Evolutionary conservation across 2,888 invertebrate genomes (phyloP).

Genomic region (Tachystola acroxantha): DNA sequence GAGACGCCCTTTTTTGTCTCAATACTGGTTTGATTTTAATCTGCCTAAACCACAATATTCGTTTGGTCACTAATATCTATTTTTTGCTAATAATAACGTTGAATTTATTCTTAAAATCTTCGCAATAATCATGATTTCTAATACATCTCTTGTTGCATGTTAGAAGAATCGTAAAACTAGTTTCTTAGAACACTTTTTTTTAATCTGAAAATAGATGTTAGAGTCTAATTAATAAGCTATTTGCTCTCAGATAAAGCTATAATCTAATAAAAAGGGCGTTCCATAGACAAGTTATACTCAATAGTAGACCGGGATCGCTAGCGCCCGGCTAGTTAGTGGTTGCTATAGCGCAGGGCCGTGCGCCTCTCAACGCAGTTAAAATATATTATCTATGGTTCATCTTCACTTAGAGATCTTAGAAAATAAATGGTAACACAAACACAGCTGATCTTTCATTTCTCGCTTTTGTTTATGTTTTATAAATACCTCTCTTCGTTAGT

Average conservation of each 20-base stretch:
- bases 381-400: conserved; percentile 59
- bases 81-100: no score
- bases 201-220: background rate
- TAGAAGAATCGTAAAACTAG: no score
- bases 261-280: conserved; percentile 29
- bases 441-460: conserved; percentile 74
- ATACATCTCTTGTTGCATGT: no score
- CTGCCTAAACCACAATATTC: background rate
- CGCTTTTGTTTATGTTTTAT: conserved; percentile 47
- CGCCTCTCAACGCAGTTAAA: conserved; percentile 62
- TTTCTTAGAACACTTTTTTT: no score
- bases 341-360: conserved; percentile 63
- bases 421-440: conserved; percentile 71
- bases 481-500: conserved; percentile 52
- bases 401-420: conserved; percentile 73
- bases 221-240: background rate
- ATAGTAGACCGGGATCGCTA: conserved; percentile 31
- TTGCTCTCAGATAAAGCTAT: conserved; percentile 8
- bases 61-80: conserved; percentile 4
- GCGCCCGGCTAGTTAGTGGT: conserved; percentile 50
- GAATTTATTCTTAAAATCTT: no score
- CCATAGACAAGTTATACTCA: conserved; percentile 24
- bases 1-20: conserved; percentile 35
- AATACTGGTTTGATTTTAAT: background rate
- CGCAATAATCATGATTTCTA: no score